Percentiles rank a stretch among this genome's conserved stretches.
Conservation (phyloP, 1,140 invertebrate genomes). For the Sitodiplosis mosellana region DNA sequence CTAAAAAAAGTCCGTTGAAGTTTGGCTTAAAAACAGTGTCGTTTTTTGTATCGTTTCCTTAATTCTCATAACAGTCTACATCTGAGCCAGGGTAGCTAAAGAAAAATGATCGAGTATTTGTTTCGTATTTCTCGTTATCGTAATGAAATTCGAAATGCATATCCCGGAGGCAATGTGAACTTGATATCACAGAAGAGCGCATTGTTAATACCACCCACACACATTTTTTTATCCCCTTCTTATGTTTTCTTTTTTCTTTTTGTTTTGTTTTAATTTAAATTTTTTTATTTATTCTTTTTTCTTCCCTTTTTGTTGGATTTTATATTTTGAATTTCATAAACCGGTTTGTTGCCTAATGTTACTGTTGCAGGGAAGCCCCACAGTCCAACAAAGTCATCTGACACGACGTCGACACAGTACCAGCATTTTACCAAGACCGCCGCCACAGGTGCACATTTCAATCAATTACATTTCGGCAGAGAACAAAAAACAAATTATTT, state of each 20-base stretch:
- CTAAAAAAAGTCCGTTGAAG: no score
- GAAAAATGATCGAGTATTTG: no score
- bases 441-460: slow-evolving; percentile 19
- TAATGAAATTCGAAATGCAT: no score
- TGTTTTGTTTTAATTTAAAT: slow-evolving; percentile 8
- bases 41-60: not conserved
- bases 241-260: slow-evolving; percentile 11
- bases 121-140: no score
- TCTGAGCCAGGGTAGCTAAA: not conserved
- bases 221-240: slow-evolving; percentile 12
- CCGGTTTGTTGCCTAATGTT: slow-evolving; percentile 6
- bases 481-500: not conserved
- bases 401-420: slow-evolving; percentile 53
- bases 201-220: not conserved
- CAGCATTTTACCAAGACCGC: slow-evolving; percentile 34
- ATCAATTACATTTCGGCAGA: not conserved
- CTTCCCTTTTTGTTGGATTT: not conserved
- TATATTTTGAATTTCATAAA: slow-evolving; percentile 4
- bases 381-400: slow-evolving; percentile 32
- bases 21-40: no score
- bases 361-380: slow-evolving; percentile 30
- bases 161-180: not conserved
- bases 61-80: not conserved
- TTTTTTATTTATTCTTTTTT: slow-evolving; percentile 5
- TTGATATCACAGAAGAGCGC: not conserved